Percentiles rank a stretch among this genome's conserved stretches.
Conservation (phyloP, 2,113 vertebrate genomes). For the Periophthalmodon schlosseri region DNA sequence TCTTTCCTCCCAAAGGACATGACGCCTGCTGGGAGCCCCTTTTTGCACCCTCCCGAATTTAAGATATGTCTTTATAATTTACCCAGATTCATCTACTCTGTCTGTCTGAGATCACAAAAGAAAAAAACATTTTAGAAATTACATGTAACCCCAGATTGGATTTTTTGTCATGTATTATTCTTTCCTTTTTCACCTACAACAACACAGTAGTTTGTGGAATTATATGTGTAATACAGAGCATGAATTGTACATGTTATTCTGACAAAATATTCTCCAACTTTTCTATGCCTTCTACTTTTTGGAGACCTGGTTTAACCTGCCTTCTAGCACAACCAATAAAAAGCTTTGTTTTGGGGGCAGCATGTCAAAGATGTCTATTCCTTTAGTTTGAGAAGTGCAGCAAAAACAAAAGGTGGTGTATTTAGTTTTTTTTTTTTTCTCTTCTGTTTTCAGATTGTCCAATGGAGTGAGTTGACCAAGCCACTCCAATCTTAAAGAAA, state of each 20-base stretch:
- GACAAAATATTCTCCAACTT: neutral
- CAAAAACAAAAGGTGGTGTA: neutral
- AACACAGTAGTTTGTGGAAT: neutral
- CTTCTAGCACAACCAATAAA: neutral
- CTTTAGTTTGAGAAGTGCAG: neutral
- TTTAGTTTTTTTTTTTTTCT: neutral
- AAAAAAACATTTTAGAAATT: slow-evolving; percentile 21
- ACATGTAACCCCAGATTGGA: slow-evolving; percentile 30
- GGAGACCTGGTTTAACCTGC: neutral
- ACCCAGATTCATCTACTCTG: slow-evolving; percentile 51
- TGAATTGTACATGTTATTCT: neutral
- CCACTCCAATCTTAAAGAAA: neutral
- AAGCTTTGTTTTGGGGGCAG: neutral
- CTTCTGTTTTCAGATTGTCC: neutral
- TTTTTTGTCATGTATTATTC: neutral
- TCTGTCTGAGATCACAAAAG: slow-evolving; percentile 34
- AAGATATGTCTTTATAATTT: slow-evolving; percentile 53
- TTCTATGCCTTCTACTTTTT: neutral
- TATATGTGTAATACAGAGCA: neutral
- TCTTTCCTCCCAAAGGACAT: slow-evolving; percentile 53
- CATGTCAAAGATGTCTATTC: neutral
- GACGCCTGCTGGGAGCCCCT: slow-evolving; percentile 45
- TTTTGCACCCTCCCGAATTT: slow-evolving; percentile 30
- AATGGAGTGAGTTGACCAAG: neutral
- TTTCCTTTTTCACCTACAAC: neutral